Evolutionary conservation across 2,113 vertebrate genomes (phyloP).

Genomic region (Xenus cinereus): DNA sequence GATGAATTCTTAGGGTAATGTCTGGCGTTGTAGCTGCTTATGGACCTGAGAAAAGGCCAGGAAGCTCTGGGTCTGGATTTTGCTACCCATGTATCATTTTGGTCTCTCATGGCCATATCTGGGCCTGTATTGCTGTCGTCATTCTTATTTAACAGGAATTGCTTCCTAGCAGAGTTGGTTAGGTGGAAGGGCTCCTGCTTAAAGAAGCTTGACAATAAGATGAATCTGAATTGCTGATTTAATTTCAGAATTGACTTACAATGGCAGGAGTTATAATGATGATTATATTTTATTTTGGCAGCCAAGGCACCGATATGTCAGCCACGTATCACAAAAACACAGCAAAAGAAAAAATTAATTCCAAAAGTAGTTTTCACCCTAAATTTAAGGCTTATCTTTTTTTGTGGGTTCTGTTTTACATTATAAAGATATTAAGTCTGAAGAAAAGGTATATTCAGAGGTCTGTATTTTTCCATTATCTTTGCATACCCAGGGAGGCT

Average conservation of each 20-base stretch:
- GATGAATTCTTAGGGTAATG: background rate
- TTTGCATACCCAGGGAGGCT: background rate
- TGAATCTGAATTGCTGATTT: conserved; percentile 25
- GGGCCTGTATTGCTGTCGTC: background rate
- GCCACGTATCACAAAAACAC: background rate
- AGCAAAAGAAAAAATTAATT: background rate
- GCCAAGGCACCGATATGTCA: background rate
- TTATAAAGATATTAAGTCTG: background rate
- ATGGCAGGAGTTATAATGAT: background rate
- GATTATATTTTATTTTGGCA: conserved; percentile 29
- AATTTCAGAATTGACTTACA: conserved; percentile 31
- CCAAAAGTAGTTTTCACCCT: background rate
- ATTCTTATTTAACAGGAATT: background rate
- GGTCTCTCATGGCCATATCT: background rate
- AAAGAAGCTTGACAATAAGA: background rate
- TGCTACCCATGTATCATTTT: background rate
- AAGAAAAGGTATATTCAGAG: background rate
- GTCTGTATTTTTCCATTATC: conserved; percentile 24
- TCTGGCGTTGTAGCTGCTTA: background rate
- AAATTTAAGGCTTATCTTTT: background rate
- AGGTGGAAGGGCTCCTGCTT: background rate
- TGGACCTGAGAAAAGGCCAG: background rate
- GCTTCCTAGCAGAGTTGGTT: background rate
- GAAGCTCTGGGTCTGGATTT: background rate
- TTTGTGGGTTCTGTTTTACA: background rate